These are phyloP conservation scores for Strigamia crassipes DNA, from an alignment of 2,888 invertebrate species.

Conservation along the genomic window DNA sequence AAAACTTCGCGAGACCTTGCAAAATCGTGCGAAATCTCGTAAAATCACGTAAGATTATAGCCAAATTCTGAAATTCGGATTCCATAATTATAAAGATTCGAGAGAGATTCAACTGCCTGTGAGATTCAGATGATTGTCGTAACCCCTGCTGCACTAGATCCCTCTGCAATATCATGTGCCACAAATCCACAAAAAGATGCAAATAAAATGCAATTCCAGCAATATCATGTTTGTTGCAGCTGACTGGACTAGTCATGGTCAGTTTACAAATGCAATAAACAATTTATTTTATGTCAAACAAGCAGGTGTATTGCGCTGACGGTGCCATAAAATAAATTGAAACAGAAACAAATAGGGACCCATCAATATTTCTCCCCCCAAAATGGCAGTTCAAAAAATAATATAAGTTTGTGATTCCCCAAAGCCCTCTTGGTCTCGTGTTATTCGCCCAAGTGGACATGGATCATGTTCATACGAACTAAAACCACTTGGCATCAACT, in stretches of 20 bases:
- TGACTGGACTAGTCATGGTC: not conserved
- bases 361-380: not conserved
- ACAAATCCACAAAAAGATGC: not conserved
- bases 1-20: too few species aligned
- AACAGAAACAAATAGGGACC: not conserved
- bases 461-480: not conserved
- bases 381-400: not conserved
- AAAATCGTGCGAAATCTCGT: too few species aligned
- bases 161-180: not conserved
- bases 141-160: too few species aligned
- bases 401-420: not conserved
- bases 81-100: too few species aligned
- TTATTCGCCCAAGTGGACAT: conserved; percentile 15
- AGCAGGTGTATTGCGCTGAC: not conserved
- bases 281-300: not conserved
- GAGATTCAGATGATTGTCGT: too few species aligned
- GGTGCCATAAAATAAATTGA: not conserved
- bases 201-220: not conserved
- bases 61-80: too few species aligned
- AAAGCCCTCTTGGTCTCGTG: conserved; percentile 30
- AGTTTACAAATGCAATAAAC: not conserved
- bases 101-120: too few species aligned
- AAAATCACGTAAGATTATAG: too few species aligned
- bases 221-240: not conserved
- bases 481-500: not conserved